Conservation (phyloP, 2,888 invertebrate genomes). For the Xestia sexstrigata region DNA sequence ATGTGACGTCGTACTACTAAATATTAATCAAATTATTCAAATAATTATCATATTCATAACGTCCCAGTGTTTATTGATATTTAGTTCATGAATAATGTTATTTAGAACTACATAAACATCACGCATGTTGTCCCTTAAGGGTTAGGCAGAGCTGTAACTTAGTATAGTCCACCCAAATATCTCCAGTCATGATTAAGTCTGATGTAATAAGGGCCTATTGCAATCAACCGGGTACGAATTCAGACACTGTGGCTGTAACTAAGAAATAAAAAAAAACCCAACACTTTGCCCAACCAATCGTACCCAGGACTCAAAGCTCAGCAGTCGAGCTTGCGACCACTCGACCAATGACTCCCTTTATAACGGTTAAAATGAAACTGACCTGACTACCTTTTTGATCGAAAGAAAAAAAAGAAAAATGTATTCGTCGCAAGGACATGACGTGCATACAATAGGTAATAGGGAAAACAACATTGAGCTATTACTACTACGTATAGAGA, state of each 20-base stretch:
- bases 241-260: background rate
- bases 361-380: background rate
- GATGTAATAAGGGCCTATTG: background rate
- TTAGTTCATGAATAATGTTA: slow-evolving; percentile 24
- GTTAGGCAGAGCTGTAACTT: background rate
- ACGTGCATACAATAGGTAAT: too few species aligned
- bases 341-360: background rate
- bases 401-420: too few species aligned
- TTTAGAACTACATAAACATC: background rate
- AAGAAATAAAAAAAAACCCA: too few species aligned
- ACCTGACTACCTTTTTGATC: too few species aligned
- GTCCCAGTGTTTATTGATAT: slow-evolving; percentile 23
- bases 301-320: too few species aligned
- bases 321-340: background rate
- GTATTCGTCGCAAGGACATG: too few species aligned
- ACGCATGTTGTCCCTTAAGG: background rate
- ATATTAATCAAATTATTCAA: slow-evolving; percentile 37
- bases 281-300: too few species aligned
- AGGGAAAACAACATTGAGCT: too few species aligned
- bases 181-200: background rate
- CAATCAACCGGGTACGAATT: background rate
- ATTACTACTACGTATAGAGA: too few species aligned
- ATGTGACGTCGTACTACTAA: slow-evolving; percentile 11
- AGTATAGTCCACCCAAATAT: background rate
- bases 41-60: slow-evolving; percentile 3